Percentiles rank a stretch among this genome's conserved stretches.
Conservation (phyloP, 2,888 invertebrate genomes). For the Scaptomyza cyrtandrae region DNA sequence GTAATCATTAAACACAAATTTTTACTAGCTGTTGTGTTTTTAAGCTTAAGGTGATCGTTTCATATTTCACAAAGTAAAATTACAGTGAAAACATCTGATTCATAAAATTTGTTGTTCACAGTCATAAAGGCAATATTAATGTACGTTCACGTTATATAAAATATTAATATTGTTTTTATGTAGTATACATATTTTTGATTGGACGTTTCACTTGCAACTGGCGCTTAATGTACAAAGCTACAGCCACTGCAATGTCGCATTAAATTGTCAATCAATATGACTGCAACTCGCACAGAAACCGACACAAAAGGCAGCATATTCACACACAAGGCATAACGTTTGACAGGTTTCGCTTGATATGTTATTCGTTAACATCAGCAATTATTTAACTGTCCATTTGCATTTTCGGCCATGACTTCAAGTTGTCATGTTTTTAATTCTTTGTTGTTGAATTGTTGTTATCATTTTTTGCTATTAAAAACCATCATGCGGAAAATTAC, state of each 20-base stretch:
- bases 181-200: neutral
- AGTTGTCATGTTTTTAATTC: neutral
- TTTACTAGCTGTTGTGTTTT: neutral
- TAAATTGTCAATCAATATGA: conserved; percentile 51
- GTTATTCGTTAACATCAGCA: conserved; percentile 55
- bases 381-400: conserved; percentile 71
- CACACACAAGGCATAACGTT: neutral
- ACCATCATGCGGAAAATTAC: conserved; percentile 78
- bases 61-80: neutral
- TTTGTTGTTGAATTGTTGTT: neutral
- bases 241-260: conserved; percentile 14
- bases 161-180: conserved; percentile 24
- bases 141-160: conserved; percentile 17
- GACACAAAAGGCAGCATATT: neutral
- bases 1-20: neutral
- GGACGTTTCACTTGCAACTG: neutral
- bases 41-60: neutral
- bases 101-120: neutral
- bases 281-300: conserved; percentile 6
- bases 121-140: conserved; percentile 1
- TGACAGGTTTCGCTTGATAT: conserved; percentile 20
- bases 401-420: conserved; percentile 34
- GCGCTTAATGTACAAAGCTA: conserved; percentile 18
- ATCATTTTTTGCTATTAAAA: conserved; percentile 43
- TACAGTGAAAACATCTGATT: neutral